Evolutionary conservation across 2,113 vertebrate genomes (phyloP).

Genomic region (Paramormyrops kingsleyae): DNA sequence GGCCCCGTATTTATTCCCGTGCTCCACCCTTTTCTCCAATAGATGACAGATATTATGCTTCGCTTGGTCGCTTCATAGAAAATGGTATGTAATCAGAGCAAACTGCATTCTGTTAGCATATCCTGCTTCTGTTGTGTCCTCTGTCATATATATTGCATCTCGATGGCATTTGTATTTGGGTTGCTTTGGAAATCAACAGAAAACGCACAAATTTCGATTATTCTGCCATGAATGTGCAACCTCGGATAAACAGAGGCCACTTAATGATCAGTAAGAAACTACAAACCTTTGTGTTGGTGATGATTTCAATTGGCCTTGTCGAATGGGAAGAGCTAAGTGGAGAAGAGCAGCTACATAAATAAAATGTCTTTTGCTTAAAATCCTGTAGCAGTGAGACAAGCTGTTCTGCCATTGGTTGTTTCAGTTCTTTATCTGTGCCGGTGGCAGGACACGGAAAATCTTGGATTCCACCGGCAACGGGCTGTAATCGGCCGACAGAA

Average conservation of each 20-base stretch:
- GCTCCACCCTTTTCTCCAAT: conserved; percentile 15
- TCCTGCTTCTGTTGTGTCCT: not conserved
- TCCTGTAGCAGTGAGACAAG: not conserved
- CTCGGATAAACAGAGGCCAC: conserved; percentile 13
- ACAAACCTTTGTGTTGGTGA: not conserved
- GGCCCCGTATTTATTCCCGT: conserved; percentile 33
- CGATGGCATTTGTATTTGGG: not conserved
- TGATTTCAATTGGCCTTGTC: not conserved
- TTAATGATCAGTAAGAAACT: not conserved
- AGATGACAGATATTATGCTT: not conserved
- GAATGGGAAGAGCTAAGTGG: not conserved
- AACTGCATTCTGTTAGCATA: not conserved
- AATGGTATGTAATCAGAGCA: not conserved
- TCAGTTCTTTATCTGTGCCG: conserved; percentile 25
- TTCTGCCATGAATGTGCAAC: conserved; percentile 35
- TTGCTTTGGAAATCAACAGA: conserved; percentile 50
- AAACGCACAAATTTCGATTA: conserved; percentile 41
- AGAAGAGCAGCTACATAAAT: not conserved
- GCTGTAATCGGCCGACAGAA: conserved; percentile 52
- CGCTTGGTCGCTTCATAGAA: not conserved
- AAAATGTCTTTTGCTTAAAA: not conserved
- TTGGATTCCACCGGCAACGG: conserved; percentile 53
- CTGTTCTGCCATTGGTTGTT: not conserved
- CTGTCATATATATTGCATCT: not conserved
- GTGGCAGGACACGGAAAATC: conserved; percentile 44